Percentiles rank a stretch among this genome's conserved stretches.
Conservation (phyloP, 2,888 invertebrate species). For the Allolobophora icterica region DNA sequence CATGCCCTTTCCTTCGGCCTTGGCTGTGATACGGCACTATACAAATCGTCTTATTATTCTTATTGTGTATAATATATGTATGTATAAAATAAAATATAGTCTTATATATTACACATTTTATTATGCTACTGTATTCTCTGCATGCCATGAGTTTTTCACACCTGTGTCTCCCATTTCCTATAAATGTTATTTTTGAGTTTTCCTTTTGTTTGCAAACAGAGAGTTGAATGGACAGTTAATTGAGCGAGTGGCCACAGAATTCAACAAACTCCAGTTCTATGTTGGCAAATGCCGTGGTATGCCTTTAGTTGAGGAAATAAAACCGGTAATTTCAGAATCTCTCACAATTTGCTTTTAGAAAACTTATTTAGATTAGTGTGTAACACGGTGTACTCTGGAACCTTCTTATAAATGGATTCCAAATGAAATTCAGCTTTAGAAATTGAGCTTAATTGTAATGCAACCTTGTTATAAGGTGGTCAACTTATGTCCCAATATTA, state of each 20-base stretch:
- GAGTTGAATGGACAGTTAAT: constrained; percentile 70
- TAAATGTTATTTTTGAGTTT: background rate
- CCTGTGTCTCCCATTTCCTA: too few relatives aligned
- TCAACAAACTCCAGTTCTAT: constrained; percentile 76
- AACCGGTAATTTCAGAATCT: constrained; percentile 60
- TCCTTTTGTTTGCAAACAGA: constrained; percentile 25
- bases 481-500: background rate
- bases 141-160: too few relatives aligned
- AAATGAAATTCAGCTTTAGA: background rate
- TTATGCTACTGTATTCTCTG: background rate
- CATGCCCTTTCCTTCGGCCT: too few relatives aligned
- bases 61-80: background rate
- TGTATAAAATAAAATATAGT: background rate
- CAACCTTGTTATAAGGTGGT: background rate
- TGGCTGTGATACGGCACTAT: too few relatives aligned
- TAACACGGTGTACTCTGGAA: too few relatives aligned
- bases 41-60: too few relatives aligned
- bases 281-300: constrained; percentile 72
- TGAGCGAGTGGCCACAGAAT: constrained; percentile 79
- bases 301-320: constrained; percentile 63
- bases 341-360: background rate
- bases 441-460: background rate
- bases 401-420: background rate
- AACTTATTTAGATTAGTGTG: background rate
- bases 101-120: background rate